Conservation (phyloP, 2,113 vertebrate species). For the Lepisosteus oculatus region DNA sequence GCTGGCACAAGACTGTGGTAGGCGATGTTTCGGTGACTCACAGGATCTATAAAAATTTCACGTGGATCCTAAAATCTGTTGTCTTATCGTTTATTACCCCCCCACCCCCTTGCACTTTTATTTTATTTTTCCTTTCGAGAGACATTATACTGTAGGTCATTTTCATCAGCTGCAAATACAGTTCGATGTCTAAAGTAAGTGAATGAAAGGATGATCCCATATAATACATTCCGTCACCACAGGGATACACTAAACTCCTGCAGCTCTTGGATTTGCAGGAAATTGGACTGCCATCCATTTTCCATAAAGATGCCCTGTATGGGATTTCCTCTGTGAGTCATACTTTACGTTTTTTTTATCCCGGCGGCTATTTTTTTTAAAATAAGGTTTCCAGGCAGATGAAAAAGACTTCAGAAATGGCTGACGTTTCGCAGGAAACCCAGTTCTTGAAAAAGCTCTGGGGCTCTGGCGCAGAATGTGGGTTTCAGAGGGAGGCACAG, state of each 20-base stretch:
- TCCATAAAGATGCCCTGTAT: constrained; percentile 46
- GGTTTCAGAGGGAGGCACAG: neutral
- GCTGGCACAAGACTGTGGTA: no score
- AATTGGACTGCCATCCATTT: constrained; percentile 39
- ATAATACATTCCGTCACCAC: neutral
- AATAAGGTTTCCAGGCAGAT: neutral
- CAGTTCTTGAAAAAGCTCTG: neutral
- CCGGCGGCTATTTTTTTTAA: neutral
- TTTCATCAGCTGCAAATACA: no score
- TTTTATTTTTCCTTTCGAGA: no score
- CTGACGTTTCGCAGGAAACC: constrained; percentile 16
- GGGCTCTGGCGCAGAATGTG: neutral
- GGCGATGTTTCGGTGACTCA: no score
- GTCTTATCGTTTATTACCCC: no score
- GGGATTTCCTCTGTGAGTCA: constrained; percentile 63
- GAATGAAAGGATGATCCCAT: no score
- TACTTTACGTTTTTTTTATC: constrained; percentile 24
- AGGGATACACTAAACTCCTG: neutral
- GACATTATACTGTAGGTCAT: no score
- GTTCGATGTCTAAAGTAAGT: no score
- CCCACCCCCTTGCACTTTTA: no score
- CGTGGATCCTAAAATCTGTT: no score
- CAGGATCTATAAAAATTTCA: no score
- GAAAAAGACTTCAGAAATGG: constrained; percentile 14
- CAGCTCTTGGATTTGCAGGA: constrained; percentile 18